phyloP scores from a whole-genome alignment of 2,888 invertebrate species.

The Trimorus sp. region DNA sequence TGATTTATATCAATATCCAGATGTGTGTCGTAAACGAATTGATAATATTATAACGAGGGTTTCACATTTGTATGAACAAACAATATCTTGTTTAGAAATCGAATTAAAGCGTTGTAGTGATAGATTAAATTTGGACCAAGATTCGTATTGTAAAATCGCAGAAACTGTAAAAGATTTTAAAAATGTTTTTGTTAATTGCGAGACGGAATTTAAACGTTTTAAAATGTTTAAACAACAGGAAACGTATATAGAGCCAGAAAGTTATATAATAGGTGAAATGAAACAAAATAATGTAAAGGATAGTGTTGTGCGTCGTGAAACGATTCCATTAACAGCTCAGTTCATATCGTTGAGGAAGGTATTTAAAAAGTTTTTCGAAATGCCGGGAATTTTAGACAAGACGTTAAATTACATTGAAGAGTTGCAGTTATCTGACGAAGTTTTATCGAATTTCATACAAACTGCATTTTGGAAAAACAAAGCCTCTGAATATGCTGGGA shows the following conservation, averaged over 20 bases:
- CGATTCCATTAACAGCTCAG: slow-evolving; percentile 22
- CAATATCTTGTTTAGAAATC: background rate
- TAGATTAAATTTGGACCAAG: too few relatives aligned
- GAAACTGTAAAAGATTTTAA: too few relatives aligned
- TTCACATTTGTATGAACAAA: slow-evolving; percentile 10
- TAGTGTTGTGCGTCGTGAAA: slow-evolving; percentile 17
- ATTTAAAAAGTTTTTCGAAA: slow-evolving; percentile 39
- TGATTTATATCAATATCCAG: slow-evolving; percentile 44
- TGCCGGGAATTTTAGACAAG: slow-evolving; percentile 30
- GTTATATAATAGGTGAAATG: slow-evolving; percentile 24
- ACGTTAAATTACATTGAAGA: slow-evolving; percentile 10
- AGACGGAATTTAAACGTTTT: background rate
- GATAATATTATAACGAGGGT: slow-evolving; percentile 19
- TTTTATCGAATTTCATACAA: slow-evolving; percentile 10
- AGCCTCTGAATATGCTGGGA: slow-evolving; percentile 1
- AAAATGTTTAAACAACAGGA: slow-evolving; percentile 12
- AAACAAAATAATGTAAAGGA: slow-evolving; percentile 29
- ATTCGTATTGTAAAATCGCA: too few relatives aligned
- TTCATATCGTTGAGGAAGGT: slow-evolving; percentile 28
- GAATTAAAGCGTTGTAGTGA: too few relatives aligned
- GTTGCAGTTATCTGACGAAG: slow-evolving; percentile 13
- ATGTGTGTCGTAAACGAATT: slow-evolving; percentile 38
- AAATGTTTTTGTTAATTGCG: too few relatives aligned
- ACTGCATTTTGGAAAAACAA: slow-evolving; percentile 8
- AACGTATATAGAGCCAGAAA: slow-evolving; percentile 10